Evolutionary conservation across 2,888 invertebrate species (phyloP), one percentile per base, ranked within the genome.

Genomic region (Cephus pulcher): DNA sequence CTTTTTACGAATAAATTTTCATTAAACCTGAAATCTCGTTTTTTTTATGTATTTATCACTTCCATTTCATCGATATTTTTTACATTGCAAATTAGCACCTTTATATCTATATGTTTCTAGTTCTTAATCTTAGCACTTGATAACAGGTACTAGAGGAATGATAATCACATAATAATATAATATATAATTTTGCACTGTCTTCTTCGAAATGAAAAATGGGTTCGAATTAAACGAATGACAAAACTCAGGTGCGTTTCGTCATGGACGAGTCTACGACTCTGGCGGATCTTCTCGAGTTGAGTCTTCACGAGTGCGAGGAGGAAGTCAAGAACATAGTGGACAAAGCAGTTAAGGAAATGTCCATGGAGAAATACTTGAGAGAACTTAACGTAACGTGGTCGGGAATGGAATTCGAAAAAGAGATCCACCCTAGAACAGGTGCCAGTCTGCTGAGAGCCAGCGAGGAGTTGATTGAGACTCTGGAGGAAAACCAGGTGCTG

Each of bases 281-380:
- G 86, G 96, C 98, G 1, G 98, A 99, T 90, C 93, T 99, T 34
- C 93, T 99, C 82, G 97, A 97, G 9, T 92, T 99, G 75, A 98
- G 98, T 92, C 94, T 99, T 12, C 99, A 99, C 91, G 97, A 98
- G 92, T 98, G 97, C 91, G 99, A 99, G 92, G 99, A 99, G 91
- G 98, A 99, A 92, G 98, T 98, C 0, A 97, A 98, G 89, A 98
- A 97, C 91, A 98, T 99, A 86, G 99, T 99, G 12, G 99, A 99
- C 91, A 98, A 98, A 93, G 98, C 99, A 0, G 98, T 98, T 0
- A 99, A 99, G 92, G 99, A 99, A 93, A 98, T 98, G 97, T 97
- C 98, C 3, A 99, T 99, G 98, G 99, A 99, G 92, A 98, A 98
- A 91, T 96, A 96, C 78, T 93, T 99, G 75, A 95, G 97, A 84